These are phyloP conservation scores for Drosophila chauvacae DNA, from an alignment of 1,140 invertebrate genomes.

Conservation along the genomic window DNA sequence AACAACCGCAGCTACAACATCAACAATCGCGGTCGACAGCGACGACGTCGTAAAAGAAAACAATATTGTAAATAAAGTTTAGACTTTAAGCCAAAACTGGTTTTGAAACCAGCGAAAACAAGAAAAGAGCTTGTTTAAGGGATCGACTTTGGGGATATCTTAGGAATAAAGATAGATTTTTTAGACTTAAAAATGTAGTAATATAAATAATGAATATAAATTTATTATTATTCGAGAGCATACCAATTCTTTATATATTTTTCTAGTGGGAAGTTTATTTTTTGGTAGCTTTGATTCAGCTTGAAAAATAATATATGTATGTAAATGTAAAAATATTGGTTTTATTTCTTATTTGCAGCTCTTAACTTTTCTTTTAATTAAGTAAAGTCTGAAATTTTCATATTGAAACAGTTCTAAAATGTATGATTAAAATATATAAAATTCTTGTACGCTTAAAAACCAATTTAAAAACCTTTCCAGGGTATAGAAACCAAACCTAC, in stretches of 20 bases:
- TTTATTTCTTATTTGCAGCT: no score
- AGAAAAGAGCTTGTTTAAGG: constrained; percentile 29
- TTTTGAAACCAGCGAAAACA: constrained; percentile 66
- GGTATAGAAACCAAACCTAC: constrained; percentile 19
- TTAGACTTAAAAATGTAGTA: neutral
- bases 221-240: neutral
- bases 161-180: neutral
- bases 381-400: neutral
- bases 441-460: neutral
- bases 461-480: constrained; percentile 9
- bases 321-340: no score
- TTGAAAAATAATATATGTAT: neutral
- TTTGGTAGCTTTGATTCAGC: no score
- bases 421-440: neutral
- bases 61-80: constrained; percentile 83
- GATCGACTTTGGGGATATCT: constrained; percentile 28
- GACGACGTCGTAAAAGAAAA: constrained; percentile 76
- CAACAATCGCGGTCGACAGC: constrained; percentile 53
- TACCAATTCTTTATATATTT: neutral
- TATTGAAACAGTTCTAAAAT: neutral
- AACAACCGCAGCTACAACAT: constrained; percentile 58
- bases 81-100: constrained; percentile 77
- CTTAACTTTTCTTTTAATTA: neutral
- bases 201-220: no score
- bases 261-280: neutral